Conservation (phyloP, 2,888 invertebrate genomes). For the Athalia cordata region DNA sequence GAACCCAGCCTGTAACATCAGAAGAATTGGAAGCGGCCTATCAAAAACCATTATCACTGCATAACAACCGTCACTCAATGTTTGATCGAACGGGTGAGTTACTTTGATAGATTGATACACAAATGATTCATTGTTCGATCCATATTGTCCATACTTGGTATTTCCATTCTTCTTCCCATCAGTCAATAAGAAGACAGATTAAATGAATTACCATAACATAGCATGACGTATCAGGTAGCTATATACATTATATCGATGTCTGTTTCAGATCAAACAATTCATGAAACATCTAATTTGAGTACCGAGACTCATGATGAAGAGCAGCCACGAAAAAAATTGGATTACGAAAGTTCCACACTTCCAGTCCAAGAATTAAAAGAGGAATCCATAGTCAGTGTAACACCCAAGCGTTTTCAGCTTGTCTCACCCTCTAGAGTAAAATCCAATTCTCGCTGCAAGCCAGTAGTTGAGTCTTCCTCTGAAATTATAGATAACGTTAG, state of each 20-base stretch:
- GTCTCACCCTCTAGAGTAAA: constrained; percentile 54
- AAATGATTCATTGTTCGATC: constrained; percentile 8
- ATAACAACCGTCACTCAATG: constrained; percentile 40
- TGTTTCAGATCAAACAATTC: constrained; percentile 17
- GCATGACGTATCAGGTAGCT: neutral
- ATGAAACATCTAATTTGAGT: neutral
- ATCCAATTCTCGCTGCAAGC: constrained; percentile 47
- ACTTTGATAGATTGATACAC: neutral
- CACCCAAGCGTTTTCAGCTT: constrained; percentile 49
- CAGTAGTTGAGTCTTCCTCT: constrained; percentile 43
- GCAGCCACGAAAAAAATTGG: constrained; percentile 51
- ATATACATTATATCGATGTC: neutral
- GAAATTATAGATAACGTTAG: constrained; percentile 7
- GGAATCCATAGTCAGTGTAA: constrained; percentile 53
- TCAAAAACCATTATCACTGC: constrained; percentile 60
- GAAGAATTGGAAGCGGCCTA: constrained; percentile 82
- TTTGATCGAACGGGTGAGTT: constrained; percentile 30
- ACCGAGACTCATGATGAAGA: constrained; percentile 52
- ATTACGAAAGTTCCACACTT: constrained; percentile 54
- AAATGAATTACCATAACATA: neutral
- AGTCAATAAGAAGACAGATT: neutral
- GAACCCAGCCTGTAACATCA: constrained; percentile 84
- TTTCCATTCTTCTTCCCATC: neutral
- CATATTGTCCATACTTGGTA: neutral
- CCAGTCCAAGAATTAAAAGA: constrained; percentile 60